Evolutionary conservation across 1,140 invertebrate genomes (phyloP).

Genomic region (Camponotus vicinus): DNA sequence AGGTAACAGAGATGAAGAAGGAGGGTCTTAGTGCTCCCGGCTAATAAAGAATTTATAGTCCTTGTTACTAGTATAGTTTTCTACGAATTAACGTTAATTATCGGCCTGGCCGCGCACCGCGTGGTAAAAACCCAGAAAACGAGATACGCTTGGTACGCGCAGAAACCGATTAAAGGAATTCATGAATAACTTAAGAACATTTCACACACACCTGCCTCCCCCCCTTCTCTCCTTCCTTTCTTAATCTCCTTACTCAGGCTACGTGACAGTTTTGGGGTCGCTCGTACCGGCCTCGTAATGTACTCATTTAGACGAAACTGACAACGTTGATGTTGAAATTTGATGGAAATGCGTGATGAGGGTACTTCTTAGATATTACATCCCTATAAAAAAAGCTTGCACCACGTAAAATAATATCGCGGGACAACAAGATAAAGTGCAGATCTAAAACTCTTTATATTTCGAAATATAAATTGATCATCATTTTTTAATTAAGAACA

Average conservation of each 20-base stretch:
- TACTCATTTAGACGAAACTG: slow-evolving; percentile 43
- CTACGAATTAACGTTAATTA: slow-evolving; percentile 86
- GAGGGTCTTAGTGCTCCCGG: slow-evolving; percentile 72
- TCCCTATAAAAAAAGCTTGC: slow-evolving; percentile 12
- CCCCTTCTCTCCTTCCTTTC: slow-evolving; percentile 19
- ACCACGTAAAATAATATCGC: slow-evolving; percentile 5
- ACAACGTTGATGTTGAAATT: slow-evolving; percentile 51
- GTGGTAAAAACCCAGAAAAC: slow-evolving; percentile 82
- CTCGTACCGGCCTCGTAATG: slow-evolving; percentile 56
- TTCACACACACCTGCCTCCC: slow-evolving; percentile 78
- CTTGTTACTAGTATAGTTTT: slow-evolving; percentile 84
- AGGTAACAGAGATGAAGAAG: slow-evolving; percentile 53
- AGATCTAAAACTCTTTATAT: neutral
- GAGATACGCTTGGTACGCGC: slow-evolving; percentile 80
- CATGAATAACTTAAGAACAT: slow-evolving; percentile 84
- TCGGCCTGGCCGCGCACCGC: slow-evolving; percentile 69
- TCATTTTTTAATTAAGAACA: neutral
- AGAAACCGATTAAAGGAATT: slow-evolving; percentile 85
- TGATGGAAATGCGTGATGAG: slow-evolving; percentile 55
- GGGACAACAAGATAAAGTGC: slow-evolving; percentile 1
- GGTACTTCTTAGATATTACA: slow-evolving; percentile 20
- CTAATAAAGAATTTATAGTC: slow-evolving; percentile 85
- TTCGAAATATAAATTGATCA: neutral
- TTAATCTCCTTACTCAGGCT: slow-evolving; percentile 43
- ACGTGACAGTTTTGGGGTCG: slow-evolving; percentile 59